Percentiles rank a stretch among this genome's conserved stretches.
Conservation (phyloP, 2,888 invertebrate species). For the Drosophila mulleri region DNA sequence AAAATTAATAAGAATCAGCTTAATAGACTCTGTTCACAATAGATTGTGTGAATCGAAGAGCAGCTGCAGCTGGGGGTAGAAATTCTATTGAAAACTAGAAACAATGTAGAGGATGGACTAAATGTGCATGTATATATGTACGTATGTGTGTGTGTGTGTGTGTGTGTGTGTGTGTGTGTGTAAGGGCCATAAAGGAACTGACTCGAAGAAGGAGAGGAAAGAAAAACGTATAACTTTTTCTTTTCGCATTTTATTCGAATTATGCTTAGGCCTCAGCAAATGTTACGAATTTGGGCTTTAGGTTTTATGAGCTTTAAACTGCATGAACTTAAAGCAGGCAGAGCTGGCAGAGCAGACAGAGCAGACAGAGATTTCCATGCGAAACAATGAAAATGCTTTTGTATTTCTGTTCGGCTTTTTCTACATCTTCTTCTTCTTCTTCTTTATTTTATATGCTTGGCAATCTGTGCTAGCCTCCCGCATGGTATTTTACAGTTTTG, state of each 20-base stretch:
- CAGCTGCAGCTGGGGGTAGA: conserved; percentile 48
- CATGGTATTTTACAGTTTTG: conserved; percentile 68
- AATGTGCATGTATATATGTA: conserved; percentile 5
- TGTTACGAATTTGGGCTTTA: conserved; percentile 30
- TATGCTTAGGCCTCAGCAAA: conserved; percentile 22
- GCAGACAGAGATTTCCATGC: conserved; percentile 52
- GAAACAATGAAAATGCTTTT: conserved; percentile 34
- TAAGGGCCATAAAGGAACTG: conserved; percentile 29
- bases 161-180: no score
- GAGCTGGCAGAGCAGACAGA: not conserved
- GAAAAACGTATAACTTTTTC: conserved; percentile 20
- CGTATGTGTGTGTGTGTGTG: no score
- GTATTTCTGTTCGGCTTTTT: not conserved
- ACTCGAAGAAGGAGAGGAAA: conserved; percentile 2
- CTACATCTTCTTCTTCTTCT: no score
- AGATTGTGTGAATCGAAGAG: conserved; percentile 54
- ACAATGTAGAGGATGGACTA: conserved; percentile 55
- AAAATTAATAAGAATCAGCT: conserved; percentile 49
- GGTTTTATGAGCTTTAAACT: conserved; percentile 55
- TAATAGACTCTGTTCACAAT: conserved; percentile 21
- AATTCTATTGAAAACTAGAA: conserved; percentile 62
- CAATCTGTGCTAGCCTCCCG: conserved; percentile 54
- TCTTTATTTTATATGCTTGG: conserved; percentile 14
- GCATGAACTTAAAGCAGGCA: conserved; percentile 58
- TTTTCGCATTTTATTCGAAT: not conserved